phyloP scores from a whole-genome alignment of 2,888 invertebrate species.

The Chouioia cunea region DNA sequence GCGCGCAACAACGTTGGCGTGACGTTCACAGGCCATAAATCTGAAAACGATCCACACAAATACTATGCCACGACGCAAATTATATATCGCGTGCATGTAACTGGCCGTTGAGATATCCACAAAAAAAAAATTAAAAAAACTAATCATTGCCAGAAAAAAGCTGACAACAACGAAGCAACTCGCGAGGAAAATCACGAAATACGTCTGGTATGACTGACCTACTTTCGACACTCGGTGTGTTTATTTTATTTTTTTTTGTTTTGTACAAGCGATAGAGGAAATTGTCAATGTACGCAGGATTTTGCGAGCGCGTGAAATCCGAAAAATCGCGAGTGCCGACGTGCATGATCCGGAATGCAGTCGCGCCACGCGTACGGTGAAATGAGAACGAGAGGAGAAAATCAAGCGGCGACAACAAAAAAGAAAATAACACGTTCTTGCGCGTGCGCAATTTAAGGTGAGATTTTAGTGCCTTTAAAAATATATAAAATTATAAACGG shows the following conservation, averaged over 20 bases:
- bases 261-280: conserved; percentile 1
- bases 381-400: conserved; percentile 38
- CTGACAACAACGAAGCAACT: neutral
- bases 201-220: conserved; percentile 27
- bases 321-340: conserved; percentile 19
- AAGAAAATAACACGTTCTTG: too few relatives aligned
- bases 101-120: too few relatives aligned
- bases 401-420: conserved; percentile 16
- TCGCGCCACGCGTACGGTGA: neutral
- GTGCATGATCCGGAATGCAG: conserved; percentile 12
- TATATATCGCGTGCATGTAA: too few relatives aligned
- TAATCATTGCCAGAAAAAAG: neutral
- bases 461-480: too few relatives aligned
- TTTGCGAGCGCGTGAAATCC: conserved; percentile 3
- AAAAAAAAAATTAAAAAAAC: neutral
- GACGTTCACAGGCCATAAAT: too few relatives aligned
- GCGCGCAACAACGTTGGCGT: too few relatives aligned
- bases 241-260: conserved; percentile 1
- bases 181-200: conserved; percentile 36
- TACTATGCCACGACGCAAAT: conserved; percentile 15
- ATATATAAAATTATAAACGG: too few relatives aligned
- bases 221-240: neutral
- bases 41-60: neutral
- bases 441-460: too few relatives aligned
- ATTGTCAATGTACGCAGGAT: conserved; percentile 6